Evolutionary conservation across 1,140 invertebrate genomes (phyloP).

Genomic region (Riptortus pedestris): DNA sequence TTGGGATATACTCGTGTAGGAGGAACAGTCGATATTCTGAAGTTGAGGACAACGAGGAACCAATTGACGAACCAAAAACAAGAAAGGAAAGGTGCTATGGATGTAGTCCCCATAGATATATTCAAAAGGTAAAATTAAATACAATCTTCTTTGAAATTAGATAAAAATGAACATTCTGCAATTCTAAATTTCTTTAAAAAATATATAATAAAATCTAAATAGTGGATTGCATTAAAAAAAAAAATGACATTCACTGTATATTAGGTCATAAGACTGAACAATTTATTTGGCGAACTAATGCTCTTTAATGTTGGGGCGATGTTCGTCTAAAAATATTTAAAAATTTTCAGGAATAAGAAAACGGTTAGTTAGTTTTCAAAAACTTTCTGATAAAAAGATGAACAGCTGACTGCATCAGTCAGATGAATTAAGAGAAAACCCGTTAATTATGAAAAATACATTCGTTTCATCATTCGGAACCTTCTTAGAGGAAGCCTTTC

Average conservation of each 20-base stretch:
- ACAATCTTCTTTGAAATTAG: neutral
- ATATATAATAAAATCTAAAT: neutral
- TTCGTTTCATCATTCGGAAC: too few relatives aligned
- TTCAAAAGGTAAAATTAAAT: slow-evolving; percentile 24
- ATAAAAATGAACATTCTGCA: neutral
- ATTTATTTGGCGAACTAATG: neutral
- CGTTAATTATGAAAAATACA: too few relatives aligned
- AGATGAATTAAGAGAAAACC: too few relatives aligned
- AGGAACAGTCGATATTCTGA: slow-evolving; percentile 6
- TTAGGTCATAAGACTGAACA: neutral
- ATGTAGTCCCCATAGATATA: slow-evolving; percentile 33
- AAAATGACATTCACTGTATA: neutral
- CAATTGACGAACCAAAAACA: slow-evolving; percentile 22
- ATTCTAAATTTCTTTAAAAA: neutral
- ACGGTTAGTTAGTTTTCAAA: too few relatives aligned
- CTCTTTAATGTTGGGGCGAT: neutral
- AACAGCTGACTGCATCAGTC: too few relatives aligned
- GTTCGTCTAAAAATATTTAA: too few relatives aligned
- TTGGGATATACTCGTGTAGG: slow-evolving; percentile 34
- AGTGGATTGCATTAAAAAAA: neutral
- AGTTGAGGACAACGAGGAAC: neutral
- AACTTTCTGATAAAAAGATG: too few relatives aligned
- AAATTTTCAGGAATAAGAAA: too few relatives aligned
- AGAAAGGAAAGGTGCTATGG: slow-evolving; percentile 35
- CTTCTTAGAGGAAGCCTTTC: too few relatives aligned